Evolutionary conservation across 2,888 invertebrate genomes (phyloP).

Genomic region (Drosophila paucipuncta): DNA sequence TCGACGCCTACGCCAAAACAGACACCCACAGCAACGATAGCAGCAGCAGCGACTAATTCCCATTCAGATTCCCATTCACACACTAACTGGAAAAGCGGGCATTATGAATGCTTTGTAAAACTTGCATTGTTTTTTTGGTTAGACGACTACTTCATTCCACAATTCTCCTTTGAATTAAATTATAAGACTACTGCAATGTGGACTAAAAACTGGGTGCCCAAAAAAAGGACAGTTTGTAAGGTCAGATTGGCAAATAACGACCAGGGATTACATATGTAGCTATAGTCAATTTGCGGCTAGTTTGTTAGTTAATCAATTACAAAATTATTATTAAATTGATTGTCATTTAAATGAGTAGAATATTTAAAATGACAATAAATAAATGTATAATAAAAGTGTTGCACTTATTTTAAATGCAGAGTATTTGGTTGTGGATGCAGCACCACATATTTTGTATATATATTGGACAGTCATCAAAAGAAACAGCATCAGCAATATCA

Average conservation of each 20-base stretch:
- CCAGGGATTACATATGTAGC: neutral
- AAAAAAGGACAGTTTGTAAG: neutral
- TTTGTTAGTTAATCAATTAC: neutral
- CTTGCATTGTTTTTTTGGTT: neutral
- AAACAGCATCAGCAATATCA: conserved; percentile 24
- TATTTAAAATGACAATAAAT: neutral
- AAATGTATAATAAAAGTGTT: neutral
- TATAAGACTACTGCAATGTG: too few relatives aligned
- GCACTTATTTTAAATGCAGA: conserved; percentile 1
- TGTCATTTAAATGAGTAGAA: neutral
- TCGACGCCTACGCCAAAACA: conserved; percentile 20
- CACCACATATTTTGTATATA: conserved; percentile 9
- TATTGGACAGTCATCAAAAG: conserved; percentile 54
- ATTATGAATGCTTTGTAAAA: neutral
- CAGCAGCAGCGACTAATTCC: conserved; percentile 16
- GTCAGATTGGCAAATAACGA: neutral
- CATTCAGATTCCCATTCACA: conserved; percentile 15
- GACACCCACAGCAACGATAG: conserved; percentile 8
- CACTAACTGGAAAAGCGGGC: neutral
- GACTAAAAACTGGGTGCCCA: too few relatives aligned
- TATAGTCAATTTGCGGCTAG: neutral
- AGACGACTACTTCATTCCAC: too few relatives aligned
- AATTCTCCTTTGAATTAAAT: neutral
- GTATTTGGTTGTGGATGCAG: conserved; percentile 13
- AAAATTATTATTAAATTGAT: neutral